Percentiles rank a stretch among this genome's conserved stretches.
phyloP scores from a whole-genome alignment of 2,888 invertebrate genomes.

The Mythimna vitellina region DNA sequence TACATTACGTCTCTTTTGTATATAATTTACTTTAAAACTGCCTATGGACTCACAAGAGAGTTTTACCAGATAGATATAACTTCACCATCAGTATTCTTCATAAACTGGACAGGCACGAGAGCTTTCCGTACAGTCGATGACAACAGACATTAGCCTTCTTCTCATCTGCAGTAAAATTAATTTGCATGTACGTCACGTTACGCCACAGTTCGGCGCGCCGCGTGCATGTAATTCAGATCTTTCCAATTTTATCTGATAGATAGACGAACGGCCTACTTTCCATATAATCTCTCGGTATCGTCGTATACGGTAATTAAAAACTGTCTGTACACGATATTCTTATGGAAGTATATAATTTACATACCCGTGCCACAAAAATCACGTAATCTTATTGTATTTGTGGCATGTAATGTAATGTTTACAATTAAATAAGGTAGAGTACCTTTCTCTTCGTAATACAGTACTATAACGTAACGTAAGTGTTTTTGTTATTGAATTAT shows the following conservation, averaged over 20 bases:
- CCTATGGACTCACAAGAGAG: background rate
- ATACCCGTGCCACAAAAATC: conserved; percentile 33
- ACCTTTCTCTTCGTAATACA: conserved; percentile 64
- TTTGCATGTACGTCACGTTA: conserved; percentile 43
- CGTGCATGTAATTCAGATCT: conserved; percentile 51
- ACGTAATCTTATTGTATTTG: conserved; percentile 58
- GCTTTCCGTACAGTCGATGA: conserved; percentile 26
- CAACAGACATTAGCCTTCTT: conserved; percentile 9
- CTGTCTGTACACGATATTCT: conserved; percentile 32
- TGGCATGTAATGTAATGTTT: conserved; percentile 49
- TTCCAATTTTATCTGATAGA: conserved; percentile 58
- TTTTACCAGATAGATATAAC: background rate
- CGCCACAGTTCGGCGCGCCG: conserved; percentile 33
- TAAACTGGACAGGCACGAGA: conserved; percentile 14
- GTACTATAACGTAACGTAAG: conserved; percentile 49
- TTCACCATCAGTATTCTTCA: background rate
- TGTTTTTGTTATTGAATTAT: conserved; percentile 49
- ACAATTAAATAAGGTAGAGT: conserved; percentile 52
- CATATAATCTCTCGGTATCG: conserved; percentile 43
- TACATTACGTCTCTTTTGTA: conserved; percentile 12
- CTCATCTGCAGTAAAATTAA: conserved; percentile 18
- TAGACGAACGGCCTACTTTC: conserved; percentile 55
- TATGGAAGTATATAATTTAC: conserved; percentile 48
- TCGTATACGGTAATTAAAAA: conserved; percentile 51
- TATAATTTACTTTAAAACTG: conserved; percentile 6